Evolutionary conservation across 2,888 invertebrate species (phyloP), one percentile per base, ranked within the genome.

Genomic region (Apocheima hispidaria): DNA sequence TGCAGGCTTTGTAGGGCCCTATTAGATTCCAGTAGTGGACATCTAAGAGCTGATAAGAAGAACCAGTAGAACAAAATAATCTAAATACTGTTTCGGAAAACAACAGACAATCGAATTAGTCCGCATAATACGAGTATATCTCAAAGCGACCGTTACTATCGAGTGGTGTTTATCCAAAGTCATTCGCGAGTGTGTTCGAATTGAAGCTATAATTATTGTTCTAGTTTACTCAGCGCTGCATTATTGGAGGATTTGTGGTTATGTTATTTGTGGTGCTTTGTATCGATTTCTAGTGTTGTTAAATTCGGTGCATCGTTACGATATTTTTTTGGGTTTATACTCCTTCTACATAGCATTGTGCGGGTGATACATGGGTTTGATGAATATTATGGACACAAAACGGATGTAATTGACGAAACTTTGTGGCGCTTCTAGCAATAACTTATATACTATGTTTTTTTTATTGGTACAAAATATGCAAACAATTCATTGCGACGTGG

Each of bases 201-300:
- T 75, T 71, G 63, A 76, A 80, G 76, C 74, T 77, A 78, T 75
- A 80, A 83, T 79, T 75, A 74, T 77, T 70, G 71, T 63, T 64
- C 62, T 57, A 60, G 62, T 68, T 63, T 62, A 63, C 67, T 60
- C 48, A 43, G 55, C 20, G 54, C 38, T 23, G 54, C 54, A 53
- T 20, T 41, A 36, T 55, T 52, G 40, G 48, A 61, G 41, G 21
- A 18, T 59, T 59, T 59, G 57, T 55, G 56, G 46, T 48, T 38
- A 28, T 12, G 23, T 51, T 30, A 30, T 4, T 28, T 1, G 28
- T 7, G 14, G 7, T 28, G 28, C 18, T 36, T 23, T 3, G 16
- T 23, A 50, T 9, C 33, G 48, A 46, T 28, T 7, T 43, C 41
- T 38, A 38, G 5, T 33, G 33, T 12, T n/a, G 2, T 33, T 33